Evolutionary conservation across 2,888 invertebrate species (phyloP).

Genomic region (Rhimphoctona megacephalus): DNA sequence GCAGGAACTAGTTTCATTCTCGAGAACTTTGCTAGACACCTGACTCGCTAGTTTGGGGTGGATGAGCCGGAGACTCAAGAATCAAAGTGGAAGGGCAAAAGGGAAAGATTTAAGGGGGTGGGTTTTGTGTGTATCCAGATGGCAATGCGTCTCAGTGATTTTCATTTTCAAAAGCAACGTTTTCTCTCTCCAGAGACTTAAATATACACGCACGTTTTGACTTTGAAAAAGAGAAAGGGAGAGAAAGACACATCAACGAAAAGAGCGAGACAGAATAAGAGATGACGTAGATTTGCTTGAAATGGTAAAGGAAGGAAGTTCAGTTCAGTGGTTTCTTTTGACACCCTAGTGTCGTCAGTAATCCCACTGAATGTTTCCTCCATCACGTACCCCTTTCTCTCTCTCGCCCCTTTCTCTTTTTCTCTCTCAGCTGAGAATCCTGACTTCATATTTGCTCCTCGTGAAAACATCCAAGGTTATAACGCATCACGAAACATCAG

Average conservation of each 20-base stretch:
- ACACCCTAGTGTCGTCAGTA: conserved; percentile 58
- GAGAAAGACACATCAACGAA: background rate
- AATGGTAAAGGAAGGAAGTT: conserved; percentile 51
- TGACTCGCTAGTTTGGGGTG: too few relatives aligned
- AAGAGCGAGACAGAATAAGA: conserved; percentile 2
- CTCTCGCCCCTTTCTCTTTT: conserved; percentile 26
- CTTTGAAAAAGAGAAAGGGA: background rate
- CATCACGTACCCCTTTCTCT: conserved; percentile 8
- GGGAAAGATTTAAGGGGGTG: background rate
- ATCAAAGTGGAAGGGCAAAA: conserved; percentile 62
- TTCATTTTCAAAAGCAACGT: conserved; percentile 7
- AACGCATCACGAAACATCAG: conserved; percentile 45
- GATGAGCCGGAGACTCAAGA: conserved; percentile 61
- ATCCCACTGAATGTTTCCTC: conserved; percentile 31
- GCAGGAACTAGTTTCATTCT: too few relatives aligned
- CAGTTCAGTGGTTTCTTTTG: conserved; percentile 68
- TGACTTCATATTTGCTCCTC: conserved; percentile 45
- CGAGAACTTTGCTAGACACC: too few relatives aligned
- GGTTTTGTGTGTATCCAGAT: background rate
- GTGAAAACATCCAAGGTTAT: conserved; percentile 72
- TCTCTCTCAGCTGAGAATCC: conserved; percentile 9
- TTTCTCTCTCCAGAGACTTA: background rate
- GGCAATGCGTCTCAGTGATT: too few relatives aligned
- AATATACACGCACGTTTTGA: background rate
- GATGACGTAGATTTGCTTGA: conserved; percentile 1